Evolutionary conservation across 2,113 vertebrate genomes (phyloP).

Genomic region (Echinops telfairi): DNA sequence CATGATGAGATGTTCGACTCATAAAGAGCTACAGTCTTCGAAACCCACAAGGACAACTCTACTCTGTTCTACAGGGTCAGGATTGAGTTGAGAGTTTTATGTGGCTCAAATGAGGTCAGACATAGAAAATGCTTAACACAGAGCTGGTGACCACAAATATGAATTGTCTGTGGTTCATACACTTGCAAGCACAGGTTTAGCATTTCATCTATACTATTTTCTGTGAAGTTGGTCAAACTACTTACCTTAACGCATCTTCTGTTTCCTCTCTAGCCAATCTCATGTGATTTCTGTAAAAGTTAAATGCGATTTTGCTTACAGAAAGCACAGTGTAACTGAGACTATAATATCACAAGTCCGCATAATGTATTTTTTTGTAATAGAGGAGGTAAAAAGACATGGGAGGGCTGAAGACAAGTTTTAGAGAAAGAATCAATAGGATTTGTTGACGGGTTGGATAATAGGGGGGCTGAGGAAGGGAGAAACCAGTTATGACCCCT

Average conservation of each 20-base stretch:
- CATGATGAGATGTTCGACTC: no score
- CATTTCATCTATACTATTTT: background rate
- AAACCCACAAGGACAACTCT: no score
- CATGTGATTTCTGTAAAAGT: background rate
- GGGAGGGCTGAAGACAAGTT: background rate
- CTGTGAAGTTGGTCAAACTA: constrained; percentile 19
- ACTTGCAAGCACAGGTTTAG: background rate
- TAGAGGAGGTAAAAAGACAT: background rate
- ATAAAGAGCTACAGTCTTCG: no score
- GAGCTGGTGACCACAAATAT: background rate
- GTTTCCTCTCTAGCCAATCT: background rate
- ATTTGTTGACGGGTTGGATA: background rate
- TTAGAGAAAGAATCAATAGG: background rate
- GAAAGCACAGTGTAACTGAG: background rate
- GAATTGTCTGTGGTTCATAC: background rate
- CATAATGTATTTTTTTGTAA: background rate
- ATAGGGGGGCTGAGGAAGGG: background rate
- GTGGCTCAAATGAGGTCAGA: constrained; percentile 1
- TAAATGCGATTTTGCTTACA: background rate
- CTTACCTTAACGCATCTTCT: background rate
- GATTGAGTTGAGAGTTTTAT: no score
- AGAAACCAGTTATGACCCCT: constrained; percentile 10
- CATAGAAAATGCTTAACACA: constrained; percentile 36
- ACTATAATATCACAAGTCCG: background rate
- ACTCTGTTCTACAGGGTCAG: no score